phyloP scores from a whole-genome alignment of 2,888 invertebrate genomes.

The Cordylochernes scorpioides region DNA sequence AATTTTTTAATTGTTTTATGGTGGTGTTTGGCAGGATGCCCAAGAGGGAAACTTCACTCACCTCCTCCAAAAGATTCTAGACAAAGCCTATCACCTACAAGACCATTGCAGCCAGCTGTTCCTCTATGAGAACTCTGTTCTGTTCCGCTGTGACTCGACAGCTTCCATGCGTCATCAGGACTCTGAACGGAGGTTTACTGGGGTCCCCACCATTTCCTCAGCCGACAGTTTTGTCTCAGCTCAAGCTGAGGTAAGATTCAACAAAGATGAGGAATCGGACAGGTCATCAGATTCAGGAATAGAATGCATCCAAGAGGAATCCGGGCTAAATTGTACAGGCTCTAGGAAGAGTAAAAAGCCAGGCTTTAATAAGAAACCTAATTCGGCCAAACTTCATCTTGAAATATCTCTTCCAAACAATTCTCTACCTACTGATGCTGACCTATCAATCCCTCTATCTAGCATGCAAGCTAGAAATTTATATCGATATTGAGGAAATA shows the following conservation, averaged over 20 bases:
- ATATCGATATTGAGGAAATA: no score
- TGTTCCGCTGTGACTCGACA: slow-evolving; percentile 42
- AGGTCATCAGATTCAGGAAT: no score
- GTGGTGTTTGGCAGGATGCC: slow-evolving; percentile 21
- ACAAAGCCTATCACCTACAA: slow-evolving; percentile 55
- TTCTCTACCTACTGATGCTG: no score
- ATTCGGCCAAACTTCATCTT: no score
- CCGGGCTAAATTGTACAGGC: no score
- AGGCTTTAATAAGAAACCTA: no score
- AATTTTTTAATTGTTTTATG: slow-evolving; percentile 1
- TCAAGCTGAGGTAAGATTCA: slow-evolving; percentile 32
- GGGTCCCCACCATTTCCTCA: slow-evolving; percentile 40
- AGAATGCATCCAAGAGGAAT: no score
- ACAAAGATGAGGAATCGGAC: neutral
- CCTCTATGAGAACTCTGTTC: slow-evolving; percentile 31
- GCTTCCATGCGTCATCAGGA: slow-evolving; percentile 11
- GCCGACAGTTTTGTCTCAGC: slow-evolving; percentile 90
- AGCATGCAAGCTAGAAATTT: no score
- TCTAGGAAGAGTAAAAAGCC: no score
- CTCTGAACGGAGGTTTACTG: slow-evolving; percentile 20
- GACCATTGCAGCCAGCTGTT: slow-evolving; percentile 31
- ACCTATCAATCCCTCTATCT: no score
- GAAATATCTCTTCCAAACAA: no score
- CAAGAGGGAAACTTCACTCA: slow-evolving; percentile 61
- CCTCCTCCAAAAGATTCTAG: slow-evolving; percentile 49